Percentiles rank a stretch among this genome's conserved stretches.
Evolutionary conservation across 2,888 invertebrate genomes (phyloP).

Genomic region (Hipparchia semele): DNA sequence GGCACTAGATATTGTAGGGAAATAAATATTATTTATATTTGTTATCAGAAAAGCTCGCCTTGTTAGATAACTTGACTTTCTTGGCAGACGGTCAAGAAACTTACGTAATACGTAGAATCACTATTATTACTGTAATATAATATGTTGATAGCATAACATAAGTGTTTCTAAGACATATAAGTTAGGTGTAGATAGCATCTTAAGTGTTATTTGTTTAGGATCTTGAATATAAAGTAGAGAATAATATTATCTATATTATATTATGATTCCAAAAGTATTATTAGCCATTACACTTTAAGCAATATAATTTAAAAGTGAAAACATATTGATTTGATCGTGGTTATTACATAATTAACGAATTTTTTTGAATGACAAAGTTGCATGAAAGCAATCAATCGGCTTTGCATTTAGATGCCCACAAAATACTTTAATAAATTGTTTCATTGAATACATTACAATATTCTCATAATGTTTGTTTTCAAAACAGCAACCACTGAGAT

Average conservation of each 20-base stretch:
- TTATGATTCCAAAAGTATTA: background rate
- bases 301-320: too few species aligned
- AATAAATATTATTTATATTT: conserved; percentile 9
- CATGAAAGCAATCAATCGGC: too few species aligned
- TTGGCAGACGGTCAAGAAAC: conserved; percentile 16
- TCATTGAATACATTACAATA: too few species aligned
- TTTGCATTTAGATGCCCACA: too few species aligned
- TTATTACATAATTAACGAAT: too few species aligned
- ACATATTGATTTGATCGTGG: too few species aligned
- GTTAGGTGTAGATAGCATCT: conserved; percentile 1
- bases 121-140: background rate
- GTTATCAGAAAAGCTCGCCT: background rate
- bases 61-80: conserved; percentile 12
- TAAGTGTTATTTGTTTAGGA: conserved; percentile 6
- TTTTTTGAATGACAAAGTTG: too few species aligned
- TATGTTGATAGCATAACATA: background rate
- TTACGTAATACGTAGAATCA: conserved; percentile 6
- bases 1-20: conserved; percentile 1
- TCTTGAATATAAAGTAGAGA: background rate
- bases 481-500: too few species aligned
- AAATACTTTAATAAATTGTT: too few species aligned
- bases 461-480: too few species aligned
- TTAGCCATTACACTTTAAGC: too few species aligned
- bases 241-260: background rate
- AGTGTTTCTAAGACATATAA: background rate